Conservation (phyloP, 2,797 vertebrate species). For the Diceros bicornis region DNA sequence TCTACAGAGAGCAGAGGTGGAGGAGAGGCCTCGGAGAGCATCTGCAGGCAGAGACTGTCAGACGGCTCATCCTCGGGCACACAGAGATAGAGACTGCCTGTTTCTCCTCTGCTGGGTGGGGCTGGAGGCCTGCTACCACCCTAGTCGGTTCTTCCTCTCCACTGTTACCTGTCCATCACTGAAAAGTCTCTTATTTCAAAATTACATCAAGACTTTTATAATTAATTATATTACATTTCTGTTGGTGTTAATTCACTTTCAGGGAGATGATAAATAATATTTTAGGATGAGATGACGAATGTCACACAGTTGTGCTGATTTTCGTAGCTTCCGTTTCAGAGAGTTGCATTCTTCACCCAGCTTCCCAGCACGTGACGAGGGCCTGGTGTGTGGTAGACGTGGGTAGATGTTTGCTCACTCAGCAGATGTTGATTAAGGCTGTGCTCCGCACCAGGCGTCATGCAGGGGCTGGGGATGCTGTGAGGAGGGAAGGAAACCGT, state of each 20-base stretch:
- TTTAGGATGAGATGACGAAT: background rate
- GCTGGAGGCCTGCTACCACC: background rate
- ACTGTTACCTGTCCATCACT: background rate
- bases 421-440: background rate
- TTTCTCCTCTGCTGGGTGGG: background rate
- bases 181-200: background rate
- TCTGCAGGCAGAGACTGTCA: background rate
- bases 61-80: background rate
- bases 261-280: background rate
- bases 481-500: background rate
- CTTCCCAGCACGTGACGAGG: background rate
- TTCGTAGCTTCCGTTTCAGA: background rate
- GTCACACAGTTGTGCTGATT: background rate
- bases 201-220: background rate
- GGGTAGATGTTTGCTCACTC: background rate
- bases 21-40: background rate
- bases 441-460: background rate
- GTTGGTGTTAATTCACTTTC: background rate
- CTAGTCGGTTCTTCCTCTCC: background rate
- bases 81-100: background rate
- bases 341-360: background rate
- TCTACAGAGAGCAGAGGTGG: background rate
- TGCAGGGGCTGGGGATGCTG: background rate
- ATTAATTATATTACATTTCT: conserved; percentile 25
- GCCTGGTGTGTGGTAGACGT: background rate